Percentiles rank a stretch among this genome's conserved stretches.
Conservation (phyloP, 92 coral and sea anemone species). For the Palythoa heliodiscus region DNA sequence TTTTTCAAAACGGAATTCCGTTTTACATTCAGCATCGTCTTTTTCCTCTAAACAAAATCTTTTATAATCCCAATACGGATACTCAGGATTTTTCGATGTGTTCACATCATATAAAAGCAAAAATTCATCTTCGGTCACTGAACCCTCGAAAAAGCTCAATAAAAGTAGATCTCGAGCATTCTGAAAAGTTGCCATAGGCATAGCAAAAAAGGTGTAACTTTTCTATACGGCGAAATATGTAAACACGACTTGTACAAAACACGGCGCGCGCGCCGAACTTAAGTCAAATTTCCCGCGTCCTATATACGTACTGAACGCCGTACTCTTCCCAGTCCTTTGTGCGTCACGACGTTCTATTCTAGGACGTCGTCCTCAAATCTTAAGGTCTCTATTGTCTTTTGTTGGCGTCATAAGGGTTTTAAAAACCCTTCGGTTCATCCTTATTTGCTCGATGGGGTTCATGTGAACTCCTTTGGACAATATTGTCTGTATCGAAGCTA, state of each 20-base stretch:
- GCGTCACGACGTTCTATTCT: not conserved
- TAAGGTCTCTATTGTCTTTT: not conserved
- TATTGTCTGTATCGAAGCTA: too few relatives aligned
- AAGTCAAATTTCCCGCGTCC: not conserved
- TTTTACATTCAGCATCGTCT: slow-evolving; percentile 25
- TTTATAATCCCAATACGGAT: slow-evolving; percentile 6
- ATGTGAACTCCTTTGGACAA: too few relatives aligned
- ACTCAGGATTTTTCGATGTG: slow-evolving; percentile 5
- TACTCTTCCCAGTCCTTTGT: not conserved
- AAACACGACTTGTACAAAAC: not conserved
- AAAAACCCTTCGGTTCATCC: too few relatives aligned
- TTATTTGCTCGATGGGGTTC: too few relatives aligned
- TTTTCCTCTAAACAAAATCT: slow-evolving; percentile 8
- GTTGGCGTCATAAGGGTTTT: too few relatives aligned
- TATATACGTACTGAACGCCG: too few relatives aligned
- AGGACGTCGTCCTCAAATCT: not conserved
- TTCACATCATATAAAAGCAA: slow-evolving; percentile 14
- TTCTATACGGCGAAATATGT: not conserved
- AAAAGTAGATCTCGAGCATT: slow-evolving; percentile 15
- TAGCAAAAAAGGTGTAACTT: not conserved
- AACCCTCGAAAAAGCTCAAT: not conserved
- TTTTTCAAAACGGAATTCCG: slow-evolving; percentile 25
- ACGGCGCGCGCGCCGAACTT: not conserved
- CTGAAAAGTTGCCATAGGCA: slow-evolving; percentile 20
- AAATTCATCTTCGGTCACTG: slow-evolving; percentile 15